Evolutionary conservation across 2,113 vertebrate genomes (phyloP), one percentile per base, ranked within the genome.

Genomic region (Sinocyclocheilus rhinocerous): DNA sequence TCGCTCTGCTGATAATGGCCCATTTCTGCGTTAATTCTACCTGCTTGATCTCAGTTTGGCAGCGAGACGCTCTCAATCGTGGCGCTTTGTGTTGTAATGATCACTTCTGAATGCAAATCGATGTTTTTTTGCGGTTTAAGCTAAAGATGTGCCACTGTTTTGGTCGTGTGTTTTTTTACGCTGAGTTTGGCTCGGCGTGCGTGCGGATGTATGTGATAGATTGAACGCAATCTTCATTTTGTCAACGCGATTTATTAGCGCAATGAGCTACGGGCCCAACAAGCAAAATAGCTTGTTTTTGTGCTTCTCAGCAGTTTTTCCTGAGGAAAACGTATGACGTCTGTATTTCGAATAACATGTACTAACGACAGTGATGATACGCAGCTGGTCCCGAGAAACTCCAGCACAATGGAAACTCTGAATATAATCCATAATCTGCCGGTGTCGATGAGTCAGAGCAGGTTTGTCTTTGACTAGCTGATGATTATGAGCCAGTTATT

Each of bases 221-320:
- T 84, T 59, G 26, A 39, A 16, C 55, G 48, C 67, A 61, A 83
- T 80, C 69, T 75, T 61, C 11, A 61, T 87, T 85, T 88, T 89
- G 86, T 89, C 77, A 82, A 69, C 52, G 42, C 22, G 67, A 88
- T 84, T 81, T 88, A 88, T 89, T 83, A 86, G 76, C 50, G n/a
- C 81, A 20, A 72, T 84, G 84, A 86, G 76, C 80, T 55, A 24
- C 63, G 52, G 36, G 52, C 55, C 72, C 48, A 72, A 88, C 45
- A 61, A 79, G 83, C 65, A 76, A 42, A 87, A 83, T 50, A 36
- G 29, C 52, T 83, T 67, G 18, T 3, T 48, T 88, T 85, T 83
- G 69, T 76, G 22, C 18, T 26, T n/a, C 85, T 90, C 87, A 88
- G 89, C 87, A 61, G 15, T 75, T 88, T 84, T 26, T 50, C n/a